Evolutionary conservation across 1,140 invertebrate genomes (phyloP).

Genomic region (Drosophila virilis): DNA sequence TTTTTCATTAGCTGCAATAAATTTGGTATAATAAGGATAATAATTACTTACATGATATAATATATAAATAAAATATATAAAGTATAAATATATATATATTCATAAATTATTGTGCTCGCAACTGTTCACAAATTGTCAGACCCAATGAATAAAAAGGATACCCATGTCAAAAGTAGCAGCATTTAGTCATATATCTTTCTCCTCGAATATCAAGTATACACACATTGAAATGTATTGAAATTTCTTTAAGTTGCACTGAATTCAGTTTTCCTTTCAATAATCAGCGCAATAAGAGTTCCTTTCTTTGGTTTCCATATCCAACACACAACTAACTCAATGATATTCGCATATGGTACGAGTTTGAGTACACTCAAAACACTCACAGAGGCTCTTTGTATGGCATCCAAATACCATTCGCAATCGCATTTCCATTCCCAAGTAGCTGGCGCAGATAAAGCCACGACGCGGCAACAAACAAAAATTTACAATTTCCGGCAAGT

Average conservation of each 20-base stretch:
- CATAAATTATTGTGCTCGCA: neutral
- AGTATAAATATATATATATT: too few species aligned
- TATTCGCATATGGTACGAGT: constrained; percentile 23
- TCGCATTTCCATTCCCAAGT: constrained; percentile 10
- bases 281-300: neutral
- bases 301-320: constrained; percentile 6
- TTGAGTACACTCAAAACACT: constrained; percentile 15
- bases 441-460: constrained; percentile 42
- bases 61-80: too few species aligned
- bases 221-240: neutral
- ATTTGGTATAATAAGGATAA: too few species aligned
- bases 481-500: constrained; percentile 69
- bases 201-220: too few species aligned
- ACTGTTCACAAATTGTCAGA: neutral
- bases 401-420: constrained; percentile 16
- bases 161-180: neutral
- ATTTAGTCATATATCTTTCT: neutral
- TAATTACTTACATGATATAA: too few species aligned
- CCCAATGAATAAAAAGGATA: neutral
- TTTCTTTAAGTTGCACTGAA: constrained; percentile 2
- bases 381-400: constrained; percentile 21
- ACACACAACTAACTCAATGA: constrained; percentile 23
- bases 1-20: too few species aligned
- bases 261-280: constrained; percentile 20
- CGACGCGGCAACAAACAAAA: constrained; percentile 57